Conservation (phyloP, 2,888 invertebrate genomes). For the Tanytarsus gracilentus region DNA sequence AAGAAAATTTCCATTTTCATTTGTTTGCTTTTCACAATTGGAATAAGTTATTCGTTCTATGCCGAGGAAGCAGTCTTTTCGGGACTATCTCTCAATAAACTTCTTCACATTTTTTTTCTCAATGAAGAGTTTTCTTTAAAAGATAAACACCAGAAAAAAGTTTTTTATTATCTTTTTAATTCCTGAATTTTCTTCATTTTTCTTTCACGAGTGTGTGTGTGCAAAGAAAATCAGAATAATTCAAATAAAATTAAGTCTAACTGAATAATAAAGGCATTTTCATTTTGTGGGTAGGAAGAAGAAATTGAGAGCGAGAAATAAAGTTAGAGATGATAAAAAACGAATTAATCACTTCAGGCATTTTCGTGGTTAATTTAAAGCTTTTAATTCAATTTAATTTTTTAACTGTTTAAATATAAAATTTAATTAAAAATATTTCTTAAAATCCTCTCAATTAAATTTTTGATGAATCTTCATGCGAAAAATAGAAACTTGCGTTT, state of each 20-base stretch:
- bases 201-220: neutral
- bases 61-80: neutral
- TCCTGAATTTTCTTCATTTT: constrained; percentile 7
- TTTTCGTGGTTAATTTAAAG: too few species aligned
- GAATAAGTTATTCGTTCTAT: constrained; percentile 21
- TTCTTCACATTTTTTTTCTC: neutral
- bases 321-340: too few species aligned
- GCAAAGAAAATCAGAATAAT: constrained; percentile 17
- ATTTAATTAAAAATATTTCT: too few species aligned
- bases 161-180: constrained; percentile 26
- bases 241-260: constrained; percentile 18
- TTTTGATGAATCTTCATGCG: too few species aligned
- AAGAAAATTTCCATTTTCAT: constrained; percentile 4
- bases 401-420: too few species aligned
- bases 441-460: too few species aligned
- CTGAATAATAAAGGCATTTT: constrained; percentile 22
- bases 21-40: constrained; percentile 26
- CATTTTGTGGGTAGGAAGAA: neutral
- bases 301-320: neutral
- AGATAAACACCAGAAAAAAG: constrained; percentile 19
- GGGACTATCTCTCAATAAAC: too few species aligned
- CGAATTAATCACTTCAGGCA: too few species aligned
- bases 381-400: too few species aligned
- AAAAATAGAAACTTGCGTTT: too few species aligned
- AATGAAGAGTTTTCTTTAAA: neutral